Evolutionary conservation across 2,797 vertebrate genomes (phyloP).

Genomic region (Coendou prehensilis): DNA sequence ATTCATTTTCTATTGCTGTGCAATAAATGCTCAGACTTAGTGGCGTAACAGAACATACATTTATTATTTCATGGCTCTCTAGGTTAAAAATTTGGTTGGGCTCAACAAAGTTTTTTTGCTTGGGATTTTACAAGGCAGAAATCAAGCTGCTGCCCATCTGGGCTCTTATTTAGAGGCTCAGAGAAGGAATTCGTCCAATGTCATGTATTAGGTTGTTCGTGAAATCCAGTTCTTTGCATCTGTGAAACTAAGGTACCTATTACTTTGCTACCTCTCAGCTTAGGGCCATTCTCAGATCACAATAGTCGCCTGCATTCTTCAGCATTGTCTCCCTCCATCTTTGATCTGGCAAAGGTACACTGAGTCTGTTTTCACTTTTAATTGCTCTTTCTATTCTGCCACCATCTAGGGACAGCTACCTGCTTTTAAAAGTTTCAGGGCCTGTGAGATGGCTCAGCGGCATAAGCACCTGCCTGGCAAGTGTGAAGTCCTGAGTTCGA

Average conservation of each 20-base stretch:
- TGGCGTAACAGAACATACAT: no score
- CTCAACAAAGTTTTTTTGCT: neutral
- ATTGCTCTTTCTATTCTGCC: neutral
- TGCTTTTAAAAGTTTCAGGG: no score
- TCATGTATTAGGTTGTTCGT: no score
- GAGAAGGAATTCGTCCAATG: no score
- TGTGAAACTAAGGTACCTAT: neutral
- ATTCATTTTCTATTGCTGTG: neutral
- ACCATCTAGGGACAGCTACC: no score
- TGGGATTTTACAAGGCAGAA: neutral
- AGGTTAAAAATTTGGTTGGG: neutral
- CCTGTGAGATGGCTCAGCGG: no score
- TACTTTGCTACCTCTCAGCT: neutral
- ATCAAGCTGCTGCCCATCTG: no score
- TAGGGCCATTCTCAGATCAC: neutral
- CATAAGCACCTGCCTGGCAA: no score
- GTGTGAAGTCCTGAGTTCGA: no score
- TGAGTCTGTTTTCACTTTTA: neutral
- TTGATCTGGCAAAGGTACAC: neutral
- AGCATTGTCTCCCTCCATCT: neutral
- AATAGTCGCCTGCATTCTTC: neutral
- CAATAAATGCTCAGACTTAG: neutral
- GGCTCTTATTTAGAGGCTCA: no score
- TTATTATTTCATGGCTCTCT: neutral
- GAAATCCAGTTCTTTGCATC: neutral